These are phyloP conservation scores for Macrostomum lignano DNA, from an alignment of 1,140 invertebrate genomes.

Conservation along the genomic window DNA sequence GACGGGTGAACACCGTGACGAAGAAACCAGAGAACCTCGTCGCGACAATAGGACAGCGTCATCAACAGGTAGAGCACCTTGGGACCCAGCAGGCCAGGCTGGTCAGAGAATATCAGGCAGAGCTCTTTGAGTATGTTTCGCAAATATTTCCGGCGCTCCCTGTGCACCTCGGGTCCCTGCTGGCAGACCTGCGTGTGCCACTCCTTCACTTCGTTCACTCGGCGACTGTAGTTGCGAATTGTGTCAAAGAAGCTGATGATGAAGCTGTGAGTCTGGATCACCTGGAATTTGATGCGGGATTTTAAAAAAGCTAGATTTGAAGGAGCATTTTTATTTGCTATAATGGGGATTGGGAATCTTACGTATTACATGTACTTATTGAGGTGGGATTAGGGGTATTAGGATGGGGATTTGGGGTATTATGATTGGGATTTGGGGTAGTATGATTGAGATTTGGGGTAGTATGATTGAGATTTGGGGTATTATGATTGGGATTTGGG, in stretches of 20 bases:
- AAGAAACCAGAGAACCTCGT: constrained; percentile 84
- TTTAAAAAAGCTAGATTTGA: no score
- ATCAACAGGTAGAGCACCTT: constrained; percentile 89
- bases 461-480: no score
- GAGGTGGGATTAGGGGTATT: no score
- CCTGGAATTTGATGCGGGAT: no score
- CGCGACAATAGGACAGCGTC: constrained; percentile 64
- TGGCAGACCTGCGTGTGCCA: constrained; percentile 46
- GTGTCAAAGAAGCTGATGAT: constrained; percentile 70
- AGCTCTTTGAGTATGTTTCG: constrained; percentile 76
- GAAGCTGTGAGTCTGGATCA: constrained; percentile 72
- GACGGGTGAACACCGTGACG: constrained; percentile 75
- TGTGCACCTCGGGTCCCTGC: constrained; percentile 43
- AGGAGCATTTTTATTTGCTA: no score
- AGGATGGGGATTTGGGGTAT: no score
- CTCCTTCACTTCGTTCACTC: constrained; percentile 72
- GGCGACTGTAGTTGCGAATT: constrained; percentile 46
- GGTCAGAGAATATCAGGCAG: constrained; percentile 72
- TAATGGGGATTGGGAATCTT: no score
- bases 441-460: no score
- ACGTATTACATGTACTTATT: no score
- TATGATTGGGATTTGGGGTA: no score
- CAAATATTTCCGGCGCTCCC: constrained; percentile 78
- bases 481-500: no score
- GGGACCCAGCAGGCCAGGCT: constrained; percentile 77